Percentiles rank a stretch among this genome's conserved stretches.
Evolutionary conservation across 2,797 vertebrate species (phyloP).

Genomic region (Pitangus sulphuratus): DNA sequence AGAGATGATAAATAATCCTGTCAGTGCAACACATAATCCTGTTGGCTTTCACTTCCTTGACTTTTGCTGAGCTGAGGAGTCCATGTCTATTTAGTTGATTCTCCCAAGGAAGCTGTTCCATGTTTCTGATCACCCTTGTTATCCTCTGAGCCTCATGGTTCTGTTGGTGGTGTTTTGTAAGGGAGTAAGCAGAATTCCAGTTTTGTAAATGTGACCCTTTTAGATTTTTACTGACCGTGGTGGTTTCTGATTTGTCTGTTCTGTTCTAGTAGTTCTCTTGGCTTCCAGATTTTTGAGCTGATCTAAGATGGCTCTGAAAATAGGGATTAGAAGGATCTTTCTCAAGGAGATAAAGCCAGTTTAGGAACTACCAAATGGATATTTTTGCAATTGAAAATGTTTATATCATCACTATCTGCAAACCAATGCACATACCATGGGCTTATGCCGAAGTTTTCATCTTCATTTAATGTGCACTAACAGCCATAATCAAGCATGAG

Average conservation of each 20-base stretch:
- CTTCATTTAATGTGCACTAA: neutral
- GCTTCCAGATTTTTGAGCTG: neutral
- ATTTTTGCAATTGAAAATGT: neutral
- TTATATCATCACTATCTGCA: neutral
- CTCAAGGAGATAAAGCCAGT: neutral
- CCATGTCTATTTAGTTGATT: neutral
- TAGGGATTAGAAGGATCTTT: neutral
- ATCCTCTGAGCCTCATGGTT: neutral
- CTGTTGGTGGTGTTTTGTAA: neutral
- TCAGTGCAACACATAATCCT: neutral
- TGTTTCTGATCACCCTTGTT: neutral
- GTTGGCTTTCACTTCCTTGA: neutral
- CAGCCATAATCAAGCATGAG: neutral
- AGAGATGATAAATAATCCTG: neutral
- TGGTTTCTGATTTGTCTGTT: neutral
- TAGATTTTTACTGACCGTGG: fast-evolving
- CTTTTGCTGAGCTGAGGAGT: neutral
- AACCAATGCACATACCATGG: neutral
- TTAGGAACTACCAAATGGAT: neutral
- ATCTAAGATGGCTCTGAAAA: neutral
- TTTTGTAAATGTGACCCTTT: neutral
- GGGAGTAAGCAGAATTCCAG: neutral
- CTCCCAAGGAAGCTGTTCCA: neutral
- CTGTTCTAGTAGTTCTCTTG: neutral
- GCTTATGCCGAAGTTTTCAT: neutral